Conservation (phyloP, 2,888 invertebrate species). For the Celastrina argiolus region DNA sequence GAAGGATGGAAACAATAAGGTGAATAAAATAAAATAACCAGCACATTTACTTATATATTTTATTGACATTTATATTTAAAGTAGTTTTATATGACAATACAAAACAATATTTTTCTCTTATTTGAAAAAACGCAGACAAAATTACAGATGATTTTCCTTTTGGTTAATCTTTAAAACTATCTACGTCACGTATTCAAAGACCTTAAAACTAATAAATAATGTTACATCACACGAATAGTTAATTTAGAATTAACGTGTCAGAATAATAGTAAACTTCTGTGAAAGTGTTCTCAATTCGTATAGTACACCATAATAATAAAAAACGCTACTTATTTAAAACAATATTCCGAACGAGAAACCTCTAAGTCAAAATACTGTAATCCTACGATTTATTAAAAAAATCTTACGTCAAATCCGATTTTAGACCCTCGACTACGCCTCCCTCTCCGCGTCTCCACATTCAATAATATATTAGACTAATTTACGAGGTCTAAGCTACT, state of each 20-base stretch:
- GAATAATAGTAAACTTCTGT: conserved; percentile 33
- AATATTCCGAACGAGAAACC: conserved; percentile 45
- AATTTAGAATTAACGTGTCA: conserved; percentile 31
- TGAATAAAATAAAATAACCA: neutral
- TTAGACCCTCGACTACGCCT: conserved; percentile 24
- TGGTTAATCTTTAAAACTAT: conserved; percentile 28
- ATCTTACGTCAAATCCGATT: conserved; percentile 39
- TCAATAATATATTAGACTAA: conserved; percentile 34
- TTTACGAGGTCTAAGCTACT: conserved; percentile 32
- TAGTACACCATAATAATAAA: conserved; percentile 22
- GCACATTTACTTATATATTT: conserved; percentile 33
- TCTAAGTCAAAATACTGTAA: conserved; percentile 62
- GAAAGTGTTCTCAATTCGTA: conserved; percentile 24
- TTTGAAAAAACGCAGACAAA: conserved; percentile 29
- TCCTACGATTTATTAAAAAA: conserved; percentile 42
- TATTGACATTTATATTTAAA: conserved; percentile 65
- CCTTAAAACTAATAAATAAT: conserved; percentile 30
- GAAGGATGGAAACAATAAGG: neutral
- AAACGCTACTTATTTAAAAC: conserved; percentile 23
- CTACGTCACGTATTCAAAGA: conserved; percentile 23
- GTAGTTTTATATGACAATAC: conserved; percentile 53
- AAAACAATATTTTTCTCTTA: conserved; percentile 42
- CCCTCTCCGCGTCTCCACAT: conserved; percentile 29
- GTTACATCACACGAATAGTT: conserved; percentile 34
- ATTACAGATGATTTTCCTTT: conserved; percentile 24